Percentiles rank a stretch among this genome's conserved stretches.
Evolutionary conservation across 1,140 invertebrate species (phyloP).

Genomic region (Heterodera carotae): DNA sequence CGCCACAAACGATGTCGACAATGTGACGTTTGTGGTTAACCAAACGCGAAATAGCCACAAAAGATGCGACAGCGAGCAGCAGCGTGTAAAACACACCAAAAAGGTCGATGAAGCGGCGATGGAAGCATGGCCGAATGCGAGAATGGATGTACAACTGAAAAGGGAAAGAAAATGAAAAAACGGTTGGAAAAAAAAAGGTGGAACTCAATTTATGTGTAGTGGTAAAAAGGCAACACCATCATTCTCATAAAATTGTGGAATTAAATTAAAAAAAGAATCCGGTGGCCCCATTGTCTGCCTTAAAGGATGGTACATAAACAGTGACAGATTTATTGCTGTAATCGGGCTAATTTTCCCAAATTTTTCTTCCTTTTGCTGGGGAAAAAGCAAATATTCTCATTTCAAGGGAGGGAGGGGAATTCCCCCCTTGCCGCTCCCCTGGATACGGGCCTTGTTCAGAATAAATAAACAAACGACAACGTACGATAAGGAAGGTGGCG

Average conservation of each 20-base stretch:
- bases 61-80: slow-evolving; percentile 6
- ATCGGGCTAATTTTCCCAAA: too few species aligned
- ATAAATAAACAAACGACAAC: background rate
- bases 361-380: too few species aligned
- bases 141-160: slow-evolving; percentile 22
- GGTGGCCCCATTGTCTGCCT: too few species aligned
- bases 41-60: slow-evolving; percentile 17
- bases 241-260: too few species aligned
- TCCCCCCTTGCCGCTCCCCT: too few species aligned
- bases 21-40: slow-evolving; percentile 23
- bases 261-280: too few species aligned
- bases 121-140: background rate
- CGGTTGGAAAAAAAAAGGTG: background rate
- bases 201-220: too few species aligned
- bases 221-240: too few species aligned
- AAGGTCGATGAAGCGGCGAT: background rate
- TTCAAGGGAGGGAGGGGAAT: too few species aligned
- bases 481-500: slow-evolving; percentile 23
- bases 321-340: too few species aligned
- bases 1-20: slow-evolving; percentile 17
- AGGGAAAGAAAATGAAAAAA: background rate
- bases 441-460: background rate
- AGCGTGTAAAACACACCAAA: slow-evolving; percentile 6
- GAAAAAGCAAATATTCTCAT: too few species aligned
- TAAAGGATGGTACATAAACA: too few species aligned